Evolutionary conservation across 2,113 vertebrate genomes (phyloP), one percentile per base, ranked within the genome.

Genomic region (Saccopteryx bilineata): DNA sequence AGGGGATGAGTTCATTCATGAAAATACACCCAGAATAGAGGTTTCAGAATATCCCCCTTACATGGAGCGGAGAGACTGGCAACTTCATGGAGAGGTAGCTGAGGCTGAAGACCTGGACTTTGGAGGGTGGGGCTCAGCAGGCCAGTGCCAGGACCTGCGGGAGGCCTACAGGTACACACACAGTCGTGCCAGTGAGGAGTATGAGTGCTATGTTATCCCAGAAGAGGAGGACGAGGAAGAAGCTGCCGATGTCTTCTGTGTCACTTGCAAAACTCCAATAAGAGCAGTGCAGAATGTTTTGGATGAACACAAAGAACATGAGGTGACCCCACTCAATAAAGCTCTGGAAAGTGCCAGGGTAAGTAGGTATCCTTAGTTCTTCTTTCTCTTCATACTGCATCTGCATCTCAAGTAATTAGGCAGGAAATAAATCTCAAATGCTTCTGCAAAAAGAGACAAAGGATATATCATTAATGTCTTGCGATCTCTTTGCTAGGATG

Each of bases 331-430:
- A 2, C 98, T 99, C 4, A 52, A 26, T 39, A 96, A 48, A 5
- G 98, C 99, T 0, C 48, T 98, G 69, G 98, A 99, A 88, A 98
- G 95, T 0, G 98, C 99, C 94, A 99, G 98, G 99, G 99, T 99
- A 96, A 95, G 88, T 1, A 31, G 82, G 48, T 2, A 50, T 3
- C 66, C 46, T 23, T n/a, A 0, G 21, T 9, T 7, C 60, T 13
- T 5, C 58, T 75, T 50, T 52, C 65, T 39, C 31, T 33, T 9
- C 66, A 11, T 1, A 1, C 1, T 69, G 15, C 74, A 63, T 6
- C 18, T 66, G 8, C 15, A 15, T 65, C 58, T 89, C 23, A 66
- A 18, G 54, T 0, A 33, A 0, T 33, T 1, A 2, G 63, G 54
- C 1, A 1, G n/a, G 76, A 8, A 21, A 56, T 21, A 1, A n/a